A percentile compares a stretch with the other conserved stretches of the same genome.
Evolutionary conservation across 1,140 invertebrate species (phyloP).

Genomic region (Anthonomus grandis): DNA sequence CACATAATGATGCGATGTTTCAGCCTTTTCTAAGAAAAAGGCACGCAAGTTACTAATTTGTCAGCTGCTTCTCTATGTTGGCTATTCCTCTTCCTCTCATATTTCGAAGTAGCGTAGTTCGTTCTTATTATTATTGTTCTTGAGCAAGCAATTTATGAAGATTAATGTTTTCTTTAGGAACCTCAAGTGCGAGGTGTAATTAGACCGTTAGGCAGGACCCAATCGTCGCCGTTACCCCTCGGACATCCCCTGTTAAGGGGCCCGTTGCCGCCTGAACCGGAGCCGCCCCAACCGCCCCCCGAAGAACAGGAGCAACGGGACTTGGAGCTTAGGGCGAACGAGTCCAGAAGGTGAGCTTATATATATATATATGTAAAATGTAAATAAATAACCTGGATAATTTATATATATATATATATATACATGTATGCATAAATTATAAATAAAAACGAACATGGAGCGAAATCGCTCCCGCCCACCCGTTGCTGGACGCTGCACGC

Average conservation of each 20-base stretch:
- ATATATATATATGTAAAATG: too few species aligned
- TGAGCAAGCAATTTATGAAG: too few species aligned
- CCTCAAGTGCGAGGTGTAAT: slow-evolving; percentile 44
- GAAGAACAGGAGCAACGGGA: slow-evolving; percentile 54
- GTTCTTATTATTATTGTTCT: too few species aligned
- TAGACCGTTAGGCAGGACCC: slow-evolving; percentile 84
- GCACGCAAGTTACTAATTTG: background rate
- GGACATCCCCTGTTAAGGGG: slow-evolving; percentile 87
- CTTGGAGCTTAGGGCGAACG: slow-evolving; percentile 50
- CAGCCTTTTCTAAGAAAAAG: too few species aligned
- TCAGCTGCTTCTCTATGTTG: background rate
- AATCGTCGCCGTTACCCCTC: slow-evolving; percentile 90
- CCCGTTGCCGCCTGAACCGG: slow-evolving; percentile 45
- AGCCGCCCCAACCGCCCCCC: slow-evolving; percentile 41
- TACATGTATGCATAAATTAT: too few species aligned
- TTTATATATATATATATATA: too few species aligned
- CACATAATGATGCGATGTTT: too few species aligned
- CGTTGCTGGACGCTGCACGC: slow-evolving; percentile 10
- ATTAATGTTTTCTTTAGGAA: slow-evolving; percentile 16
- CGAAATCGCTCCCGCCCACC: background rate
- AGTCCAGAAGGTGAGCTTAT: slow-evolving; percentile 44
- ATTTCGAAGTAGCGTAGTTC: too few species aligned
- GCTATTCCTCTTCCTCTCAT: too few species aligned
- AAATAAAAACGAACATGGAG: background rate
- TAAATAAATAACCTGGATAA: too few species aligned